A percentile compares a stretch with the other conserved stretches of the same genome.
Conservation (phyloP, 2,113 vertebrate genomes). For the Labeo rohita region DNA sequence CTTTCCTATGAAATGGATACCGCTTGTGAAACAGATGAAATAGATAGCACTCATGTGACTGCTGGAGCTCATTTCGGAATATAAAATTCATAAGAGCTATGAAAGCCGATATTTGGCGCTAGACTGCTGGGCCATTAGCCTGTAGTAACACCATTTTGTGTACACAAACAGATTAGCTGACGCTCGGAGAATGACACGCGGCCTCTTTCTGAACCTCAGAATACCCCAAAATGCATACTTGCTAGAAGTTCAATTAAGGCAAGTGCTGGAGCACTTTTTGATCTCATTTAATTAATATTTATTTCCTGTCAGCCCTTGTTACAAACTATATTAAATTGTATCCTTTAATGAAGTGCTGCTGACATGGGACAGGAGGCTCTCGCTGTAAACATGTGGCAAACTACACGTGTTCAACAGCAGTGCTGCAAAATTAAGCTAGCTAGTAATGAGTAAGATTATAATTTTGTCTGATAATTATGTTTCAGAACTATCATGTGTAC, state of each 20-base stretch:
- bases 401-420: neutral
- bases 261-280: conserved; percentile 69
- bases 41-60: conserved; percentile 66
- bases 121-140: conserved; percentile 42
- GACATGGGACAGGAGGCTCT: conserved; percentile 66
- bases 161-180: conserved; percentile 51
- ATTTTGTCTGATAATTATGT: neutral
- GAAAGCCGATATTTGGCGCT: conserved; percentile 55
- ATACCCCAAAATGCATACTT: conserved; percentile 68
- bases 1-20: conserved; percentile 43
- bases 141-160: conserved; percentile 24
- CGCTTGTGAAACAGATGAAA: conserved; percentile 53
- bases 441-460: neutral
- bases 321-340: conserved; percentile 71
- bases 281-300: conserved; percentile 76
- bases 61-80: conserved; percentile 68
- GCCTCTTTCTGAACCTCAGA: conserved; percentile 58
- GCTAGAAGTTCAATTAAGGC: conserved; percentile 78
- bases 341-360: conserved; percentile 66
- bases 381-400: conserved; percentile 42
- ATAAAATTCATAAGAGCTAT: conserved; percentile 59
- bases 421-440: neutral
- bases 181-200: conserved; percentile 30
- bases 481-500: neutral
- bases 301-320: conserved; percentile 75